phyloP scores from a whole-genome alignment of 2,797 vertebrate species.

The Macroramphosus scolopax region DNA sequence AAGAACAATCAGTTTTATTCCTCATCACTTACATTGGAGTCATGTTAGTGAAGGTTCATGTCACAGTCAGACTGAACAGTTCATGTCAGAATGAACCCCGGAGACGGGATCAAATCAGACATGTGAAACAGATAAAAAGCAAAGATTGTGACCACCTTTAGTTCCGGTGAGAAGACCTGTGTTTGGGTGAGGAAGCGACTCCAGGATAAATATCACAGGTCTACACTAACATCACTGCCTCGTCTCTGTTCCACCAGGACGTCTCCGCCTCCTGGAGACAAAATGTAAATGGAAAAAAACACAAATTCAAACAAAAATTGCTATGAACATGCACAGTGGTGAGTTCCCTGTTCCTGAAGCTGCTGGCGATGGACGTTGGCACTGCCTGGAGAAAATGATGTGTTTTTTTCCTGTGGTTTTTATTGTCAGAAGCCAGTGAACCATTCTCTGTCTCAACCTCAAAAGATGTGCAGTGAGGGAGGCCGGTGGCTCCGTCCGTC shows the following conservation, averaged over 20 bases:
- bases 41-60: background rate
- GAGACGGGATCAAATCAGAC: background rate
- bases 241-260: slow-evolving; percentile 37
- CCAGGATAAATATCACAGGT: slow-evolving; percentile 53
- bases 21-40: background rate
- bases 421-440: slow-evolving; percentile 80
- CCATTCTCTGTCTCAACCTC: slow-evolving; percentile 69
- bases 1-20: background rate
- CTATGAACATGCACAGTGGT: too few relatives aligned
- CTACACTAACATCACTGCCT: slow-evolving; percentile 46
- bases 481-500: slow-evolving; percentile 64
- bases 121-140: slow-evolving; percentile 4
- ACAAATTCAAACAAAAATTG: slow-evolving; percentile 51
- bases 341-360: too few relatives aligned
- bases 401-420: slow-evolving; percentile 56
- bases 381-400: slow-evolving; percentile 64
- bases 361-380: slow-evolving; percentile 35
- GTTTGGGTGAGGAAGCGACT: slow-evolving; percentile 28
- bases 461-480: slow-evolving; percentile 71
- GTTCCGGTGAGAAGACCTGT: slow-evolving; percentile 18
- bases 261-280: slow-evolving; percentile 28
- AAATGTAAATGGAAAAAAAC: slow-evolving; percentile 34
- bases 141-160: slow-evolving; percentile 2
- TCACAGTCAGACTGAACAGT: background rate
- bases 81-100: background rate